phyloP scores from a whole-genome alignment of 2,888 invertebrate species.

The Xestoiulus laeticollis region DNA sequence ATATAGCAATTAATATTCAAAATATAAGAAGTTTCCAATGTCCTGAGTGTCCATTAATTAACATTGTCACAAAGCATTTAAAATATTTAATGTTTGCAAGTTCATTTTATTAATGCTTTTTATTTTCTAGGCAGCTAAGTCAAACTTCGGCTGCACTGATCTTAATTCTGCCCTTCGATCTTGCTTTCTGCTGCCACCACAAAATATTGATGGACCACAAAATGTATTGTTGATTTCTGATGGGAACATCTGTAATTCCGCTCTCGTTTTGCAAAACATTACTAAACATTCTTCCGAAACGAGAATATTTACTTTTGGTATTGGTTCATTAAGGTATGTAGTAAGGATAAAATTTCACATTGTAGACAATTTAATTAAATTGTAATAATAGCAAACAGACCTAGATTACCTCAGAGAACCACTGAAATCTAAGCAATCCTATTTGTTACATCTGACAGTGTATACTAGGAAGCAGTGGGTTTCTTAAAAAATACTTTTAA shows the following conservation, averaged over 20 bases:
- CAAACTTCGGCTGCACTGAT: conserved; percentile 51
- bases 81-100: background rate
- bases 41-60: too few relatives aligned
- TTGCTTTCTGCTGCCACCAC: conserved; percentile 51
- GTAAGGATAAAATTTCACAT: too few relatives aligned
- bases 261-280: background rate
- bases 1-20: too few relatives aligned
- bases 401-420: too few relatives aligned
- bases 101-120: background rate
- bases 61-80: background rate
- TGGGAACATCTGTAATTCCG: conserved; percentile 50
- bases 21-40: too few relatives aligned
- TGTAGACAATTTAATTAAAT: conserved; percentile 16
- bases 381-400: background rate
- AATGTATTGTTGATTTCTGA: conserved; percentile 54
- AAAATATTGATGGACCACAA: background rate
- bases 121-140: conserved; percentile 41
- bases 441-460: too few relatives aligned
- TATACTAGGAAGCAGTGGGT: too few relatives aligned
- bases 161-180: conserved; percentile 44
- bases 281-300: conserved; percentile 27
- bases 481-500: too few relatives aligned
- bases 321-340: conserved; percentile 46
- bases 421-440: too few relatives aligned
- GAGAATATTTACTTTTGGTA: conserved; percentile 54